Conservation (phyloP, 2,113 vertebrate genomes). For the Engystomops pustulosus region DNA sequence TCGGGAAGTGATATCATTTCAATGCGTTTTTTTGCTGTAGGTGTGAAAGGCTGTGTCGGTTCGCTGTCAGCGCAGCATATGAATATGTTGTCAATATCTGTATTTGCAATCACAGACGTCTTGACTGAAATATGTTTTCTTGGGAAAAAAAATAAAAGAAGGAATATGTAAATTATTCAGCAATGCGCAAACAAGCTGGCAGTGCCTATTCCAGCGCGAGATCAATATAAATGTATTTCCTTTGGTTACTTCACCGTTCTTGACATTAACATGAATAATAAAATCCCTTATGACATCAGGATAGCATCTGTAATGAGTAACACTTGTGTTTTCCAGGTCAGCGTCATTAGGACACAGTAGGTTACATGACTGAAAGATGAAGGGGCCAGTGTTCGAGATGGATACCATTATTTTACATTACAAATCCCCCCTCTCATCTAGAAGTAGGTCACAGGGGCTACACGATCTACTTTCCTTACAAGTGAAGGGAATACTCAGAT, state of each 20-base stretch:
- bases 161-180: slow-evolving; percentile 47
- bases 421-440: slow-evolving; percentile 47
- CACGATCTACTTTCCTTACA: slow-evolving; percentile 48
- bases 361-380: slow-evolving; percentile 51
- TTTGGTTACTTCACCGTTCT: slow-evolving; percentile 46
- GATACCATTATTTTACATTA: slow-evolving; percentile 55
- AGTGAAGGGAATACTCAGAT: slow-evolving; percentile 31
- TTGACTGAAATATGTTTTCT: slow-evolving; percentile 42
- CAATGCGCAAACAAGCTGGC: slow-evolving; percentile 41
- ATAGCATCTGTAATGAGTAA: slow-evolving; percentile 52
- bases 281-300: slow-evolving; percentile 52
- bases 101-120: slow-evolving; percentile 29
- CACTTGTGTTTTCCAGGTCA: slow-evolving; percentile 57
- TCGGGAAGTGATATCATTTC: slow-evolving; percentile 15
- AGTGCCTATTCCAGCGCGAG: slow-evolving; percentile 18
- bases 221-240: slow-evolving; percentile 48
- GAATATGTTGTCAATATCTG: slow-evolving; percentile 37
- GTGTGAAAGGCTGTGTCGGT: slow-evolving; percentile 37
- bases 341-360: slow-evolving; percentile 48
- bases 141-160: neutral
- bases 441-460: slow-evolving; percentile 57
- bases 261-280: slow-evolving; percentile 54
- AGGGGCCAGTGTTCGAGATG: slow-evolving; percentile 48
- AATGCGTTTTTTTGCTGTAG: neutral
- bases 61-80: slow-evolving; percentile 23